phyloP scores from a whole-genome alignment of 2,888 invertebrate species.

The Leptothorax acervorum region DNA sequence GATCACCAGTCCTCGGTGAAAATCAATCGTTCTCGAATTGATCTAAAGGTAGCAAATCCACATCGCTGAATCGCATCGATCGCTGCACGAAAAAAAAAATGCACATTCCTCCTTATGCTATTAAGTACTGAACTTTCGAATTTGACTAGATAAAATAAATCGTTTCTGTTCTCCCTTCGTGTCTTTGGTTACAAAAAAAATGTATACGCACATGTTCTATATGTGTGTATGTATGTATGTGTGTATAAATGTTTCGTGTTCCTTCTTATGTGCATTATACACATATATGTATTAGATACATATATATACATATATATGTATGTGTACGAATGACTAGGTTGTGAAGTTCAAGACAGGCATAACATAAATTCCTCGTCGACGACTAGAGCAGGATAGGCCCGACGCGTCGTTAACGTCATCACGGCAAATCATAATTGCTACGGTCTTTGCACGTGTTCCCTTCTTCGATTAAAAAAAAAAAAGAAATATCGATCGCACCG shows the following conservation, averaged over 20 bases:
- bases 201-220: constrained; percentile 20
- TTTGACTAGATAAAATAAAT: constrained; percentile 82
- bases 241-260: constrained; percentile 62
- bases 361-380: constrained; percentile 69
- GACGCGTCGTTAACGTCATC: background rate
- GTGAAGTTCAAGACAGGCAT: constrained; percentile 79
- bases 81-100: constrained; percentile 75
- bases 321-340: constrained; percentile 84
- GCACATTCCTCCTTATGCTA: constrained; percentile 84
- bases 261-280: constrained; percentile 72
- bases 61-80: constrained; percentile 16
- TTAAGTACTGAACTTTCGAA: constrained; percentile 81
- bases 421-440: constrained; percentile 6
- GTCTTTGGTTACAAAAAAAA: constrained; percentile 79
- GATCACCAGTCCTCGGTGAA: background rate
- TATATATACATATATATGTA: constrained; percentile 69
- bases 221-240: constrained; percentile 71
- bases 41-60: background rate
- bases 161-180: constrained; percentile 64
- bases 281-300: constrained; percentile 64
- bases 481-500: background rate
- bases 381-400: constrained; percentile 64
- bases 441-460: background rate
- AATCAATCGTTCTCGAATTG: background rate
- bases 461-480: constrained; percentile 6